Evolutionary conservation across 1,140 invertebrate species (phyloP).

Genomic region (Metopolophium dirhodum): DNA sequence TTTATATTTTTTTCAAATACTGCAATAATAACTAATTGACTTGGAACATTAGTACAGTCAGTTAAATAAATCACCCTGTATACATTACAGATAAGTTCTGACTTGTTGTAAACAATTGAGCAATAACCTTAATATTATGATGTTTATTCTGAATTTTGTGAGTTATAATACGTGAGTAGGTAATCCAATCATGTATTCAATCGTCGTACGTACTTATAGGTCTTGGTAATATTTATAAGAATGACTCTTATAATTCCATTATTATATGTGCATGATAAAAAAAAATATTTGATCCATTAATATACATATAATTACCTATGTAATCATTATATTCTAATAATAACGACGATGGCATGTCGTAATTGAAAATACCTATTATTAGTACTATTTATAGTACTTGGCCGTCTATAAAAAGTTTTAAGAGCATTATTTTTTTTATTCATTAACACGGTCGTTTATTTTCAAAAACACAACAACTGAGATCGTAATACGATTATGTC

Average conservation of each 20-base stretch:
- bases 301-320: neutral
- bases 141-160: neutral
- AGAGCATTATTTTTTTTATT: neutral
- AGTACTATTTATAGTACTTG: neutral
- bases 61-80: neutral
- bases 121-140: neutral
- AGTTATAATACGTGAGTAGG: neutral
- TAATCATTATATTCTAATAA: neutral
- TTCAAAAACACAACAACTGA: neutral
- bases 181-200: conserved; percentile 13
- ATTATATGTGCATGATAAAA: neutral
- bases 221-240: neutral
- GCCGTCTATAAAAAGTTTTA: neutral
- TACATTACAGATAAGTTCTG: neutral
- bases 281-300: neutral
- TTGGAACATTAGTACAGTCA: too few relatives aligned
- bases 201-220: neutral
- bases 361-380: neutral
- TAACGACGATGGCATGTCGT: neutral
- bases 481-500: neutral
- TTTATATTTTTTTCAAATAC: neutral
- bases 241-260: neutral
- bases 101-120: neutral
- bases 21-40: too few relatives aligned
- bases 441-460: neutral